These are phyloP conservation scores for Gryllus bimaculatus DNA, from an alignment of 1,140 invertebrate genomes.

Conservation along the genomic window DNA sequence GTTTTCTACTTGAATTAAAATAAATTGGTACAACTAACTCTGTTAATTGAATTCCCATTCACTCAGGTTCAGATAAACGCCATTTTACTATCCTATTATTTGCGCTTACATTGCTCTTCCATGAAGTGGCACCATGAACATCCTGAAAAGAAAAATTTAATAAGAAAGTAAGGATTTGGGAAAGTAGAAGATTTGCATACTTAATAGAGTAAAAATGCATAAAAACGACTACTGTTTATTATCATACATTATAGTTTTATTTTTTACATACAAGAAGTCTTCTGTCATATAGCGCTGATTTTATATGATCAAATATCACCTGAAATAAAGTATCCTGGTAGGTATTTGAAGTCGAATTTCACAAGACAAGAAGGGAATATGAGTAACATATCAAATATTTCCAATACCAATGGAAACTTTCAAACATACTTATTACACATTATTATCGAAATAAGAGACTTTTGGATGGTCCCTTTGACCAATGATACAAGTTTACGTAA, in stretches of 20 bases:
- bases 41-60: too few species aligned
- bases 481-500: not conserved
- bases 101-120: too few species aligned
- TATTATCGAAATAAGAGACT: not conserved
- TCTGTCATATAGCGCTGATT: not conserved
- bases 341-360: not conserved
- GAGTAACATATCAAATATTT: not conserved
- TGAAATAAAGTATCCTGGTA: not conserved
- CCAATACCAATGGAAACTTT: not conserved
- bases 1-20: too few species aligned
- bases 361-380: not conserved
- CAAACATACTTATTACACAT: not conserved
- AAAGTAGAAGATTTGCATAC: too few species aligned
- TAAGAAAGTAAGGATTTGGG: too few species aligned
- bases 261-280: slow-evolving; percentile 2
- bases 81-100: too few species aligned
- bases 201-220: not conserved
- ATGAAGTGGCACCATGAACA: too few species aligned
- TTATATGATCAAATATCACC: not conserved
- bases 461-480: not conserved
- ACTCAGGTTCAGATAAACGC: too few species aligned
- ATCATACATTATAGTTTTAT: not conserved
- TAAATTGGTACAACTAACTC: too few species aligned
- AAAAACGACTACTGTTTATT: not conserved
- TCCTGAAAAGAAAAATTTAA: too few species aligned